Evolutionary conservation across 2,888 invertebrate genomes (phyloP).

Genomic region (Coelogynopora nodosa): DNA sequence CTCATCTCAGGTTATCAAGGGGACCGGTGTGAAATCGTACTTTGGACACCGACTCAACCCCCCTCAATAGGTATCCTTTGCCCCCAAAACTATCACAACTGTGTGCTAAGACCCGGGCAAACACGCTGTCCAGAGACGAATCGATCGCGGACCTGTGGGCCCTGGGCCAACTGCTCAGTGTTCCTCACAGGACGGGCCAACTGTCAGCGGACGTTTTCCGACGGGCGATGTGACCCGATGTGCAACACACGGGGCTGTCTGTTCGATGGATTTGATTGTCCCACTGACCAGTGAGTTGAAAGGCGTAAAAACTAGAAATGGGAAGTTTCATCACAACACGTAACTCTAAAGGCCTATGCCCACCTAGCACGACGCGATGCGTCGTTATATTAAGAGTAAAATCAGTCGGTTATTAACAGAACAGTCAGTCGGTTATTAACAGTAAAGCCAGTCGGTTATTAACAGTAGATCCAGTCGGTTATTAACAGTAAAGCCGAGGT

Average conservation of each 20-base stretch:
- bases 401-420: too few relatives aligned
- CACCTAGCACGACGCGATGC: too few relatives aligned
- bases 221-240: slow-evolving; percentile 32
- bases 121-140: background rate
- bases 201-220: background rate
- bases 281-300: background rate
- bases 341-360: too few relatives aligned
- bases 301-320: too few relatives aligned
- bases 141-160: background rate
- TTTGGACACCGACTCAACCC: background rate
- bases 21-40: background rate
- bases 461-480: too few relatives aligned
- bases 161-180: slow-evolving; percentile 7
- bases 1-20: too few relatives aligned
- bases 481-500: too few relatives aligned
- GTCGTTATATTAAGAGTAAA: too few relatives aligned
- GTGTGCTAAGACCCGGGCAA: background rate
- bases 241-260: slow-evolving; percentile 43
- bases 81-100: background rate
- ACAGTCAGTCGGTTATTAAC: too few relatives aligned
- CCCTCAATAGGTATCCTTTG: too few relatives aligned
- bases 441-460: too few relatives aligned
- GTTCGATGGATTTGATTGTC: slow-evolving; percentile 43
- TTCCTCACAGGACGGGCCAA: background rate
- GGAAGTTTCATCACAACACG: too few relatives aligned